Base-by-base conservation (phyloP, 2,888 invertebrate species). In the Hirtodrosophila cameraria region DNA sequence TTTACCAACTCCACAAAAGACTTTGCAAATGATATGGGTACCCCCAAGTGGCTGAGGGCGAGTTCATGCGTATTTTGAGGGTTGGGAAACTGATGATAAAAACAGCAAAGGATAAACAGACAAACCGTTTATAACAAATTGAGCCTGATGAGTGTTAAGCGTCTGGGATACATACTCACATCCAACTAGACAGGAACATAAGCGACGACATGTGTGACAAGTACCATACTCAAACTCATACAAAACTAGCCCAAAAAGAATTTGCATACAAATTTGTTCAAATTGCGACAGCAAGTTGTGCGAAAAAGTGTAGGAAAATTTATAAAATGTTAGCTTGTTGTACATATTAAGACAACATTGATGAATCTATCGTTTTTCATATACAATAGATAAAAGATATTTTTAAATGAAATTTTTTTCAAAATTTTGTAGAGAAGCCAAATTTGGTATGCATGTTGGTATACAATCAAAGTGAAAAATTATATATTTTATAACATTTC, bases 181-280 rank as follows among this genome's bases (percentile, higher is more conserved):
- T 12, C 46, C 53, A 57, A 46, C 36, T 38, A 65, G 72, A 62
- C 65, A 67, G 39, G 57, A 72, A 69, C 57, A 61, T 57, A 60
- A 54, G 69, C 78, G 58, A 50, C 54, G 59, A 82, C 77, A 83
- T 77, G 86, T 83, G 86, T 76, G 86, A 79, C 74, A 82, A 82
- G 79, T 68, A 63, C 27, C 50, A 30, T 58, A 38, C 62, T 23
- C 61, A 8, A n/a, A 41, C 42, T 41, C 41, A 35, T 43, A 59
- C 11, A 3, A 5, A 23, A 54, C 42, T 49, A 58, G 63, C 50
- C 16, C 60, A 61, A 54, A 59, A 70, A 33, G 42, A 86, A 87
- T 84, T 87, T 83, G 78, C 84, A 84, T 87, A 83, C 59, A 87
- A 84, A 84, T 87, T 75, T 79, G 78, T 87, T 79, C 70, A 74